Base-by-base conservation (phyloP, 2,888 invertebrate species). In the Tipula unca region DNA sequence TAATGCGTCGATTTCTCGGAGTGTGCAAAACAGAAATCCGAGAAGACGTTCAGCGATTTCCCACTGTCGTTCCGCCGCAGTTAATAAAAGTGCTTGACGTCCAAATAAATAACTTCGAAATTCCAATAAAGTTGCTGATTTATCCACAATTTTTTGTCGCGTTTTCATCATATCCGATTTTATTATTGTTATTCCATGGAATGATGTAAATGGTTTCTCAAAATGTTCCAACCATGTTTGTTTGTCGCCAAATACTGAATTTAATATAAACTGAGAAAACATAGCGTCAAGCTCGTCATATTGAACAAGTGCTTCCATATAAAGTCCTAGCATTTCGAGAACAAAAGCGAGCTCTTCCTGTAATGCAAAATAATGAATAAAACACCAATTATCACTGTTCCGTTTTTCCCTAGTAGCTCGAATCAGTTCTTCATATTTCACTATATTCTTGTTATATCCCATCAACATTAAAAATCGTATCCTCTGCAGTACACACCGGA, bases 251-350 rank as follows among this genome's bases (percentile, higher is more conserved):
- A 96, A 94, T 89, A 96, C 95, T n/a, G 97, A 96, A 91, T 98
- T 98, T 87, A 97, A 94, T 86, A 99, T 95, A 91, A 98, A 98
- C 92, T 99, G 98, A 1, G 98, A 97, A 90, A 99, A 98, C 88
- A 99, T 93, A 85, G 98, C 98, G 92, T 99, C 98, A 89, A 99
- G 92, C 91, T 99, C 99, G 90, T 99, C 99, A 90, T 98, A 99
- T 89, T 99, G 99, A 86, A 99, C 96, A 87, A 99, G 92, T 14
- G 98, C 97, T 91, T 99, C 98, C 87, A 98, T 97, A 89, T 96
- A 95, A 87, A 99, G 92, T 86, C 97, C 97, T 87, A 99, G 92
- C 95, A 98, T 98, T 93, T 98, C 97, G 88, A 98, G 93, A 87
- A 97, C 96, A 91, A 98, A 96, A 86, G 98, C 98, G 88, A 99